Evolutionary conservation across 2,888 invertebrate genomes (phyloP), one percentile per base, ranked within the genome.

Genomic region (Adineta ricciae): DNA sequence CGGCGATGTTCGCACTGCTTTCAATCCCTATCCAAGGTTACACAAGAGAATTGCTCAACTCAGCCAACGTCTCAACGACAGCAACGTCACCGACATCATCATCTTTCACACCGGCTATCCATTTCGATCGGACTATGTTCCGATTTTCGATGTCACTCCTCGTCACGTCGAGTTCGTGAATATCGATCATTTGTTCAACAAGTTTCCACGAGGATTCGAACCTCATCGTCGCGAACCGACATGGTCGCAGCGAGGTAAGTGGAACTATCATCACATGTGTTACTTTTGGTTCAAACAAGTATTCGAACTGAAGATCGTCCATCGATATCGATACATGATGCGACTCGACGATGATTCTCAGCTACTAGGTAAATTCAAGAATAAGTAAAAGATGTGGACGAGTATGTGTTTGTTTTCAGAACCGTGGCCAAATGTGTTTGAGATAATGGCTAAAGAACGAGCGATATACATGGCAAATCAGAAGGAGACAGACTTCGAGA

Each of bases 241-340:
- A 4, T 78, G 78, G 78, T 7, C 78, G 14, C 24, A 78, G 14
- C 38, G 5, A n/a, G 78, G 78, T 2, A 78, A 78, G 41, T 78
- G 78, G 78, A 41, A 78, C 14, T 78, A 78, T 41, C 78, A 78
- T 78, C 41, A 38, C 41, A 78, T 78, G 78, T 78, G 78, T 41
- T 14, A 41, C 11, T 78, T 78, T 78, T 78, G 78, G 78, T 78
- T 78, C 41, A 41, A 78, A 78, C 78, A 41, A 41, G 78, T 78
- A 38, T 78, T 78, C 16, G 41, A 78, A 78, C 21, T 78, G 41
- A 24, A 38, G n/a, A 41, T 78, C 1, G n/a, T 78, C 11, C 78
- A 78, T 41, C 38, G 4, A 38, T 78, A 78, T 78, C 41, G 41
- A n/a, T 41, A 78, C 11, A 9, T 78, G 41, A 78, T 78, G 78